Conservation (phyloP, 2,888 invertebrate genomes). For the Orthosia cruda region DNA sequence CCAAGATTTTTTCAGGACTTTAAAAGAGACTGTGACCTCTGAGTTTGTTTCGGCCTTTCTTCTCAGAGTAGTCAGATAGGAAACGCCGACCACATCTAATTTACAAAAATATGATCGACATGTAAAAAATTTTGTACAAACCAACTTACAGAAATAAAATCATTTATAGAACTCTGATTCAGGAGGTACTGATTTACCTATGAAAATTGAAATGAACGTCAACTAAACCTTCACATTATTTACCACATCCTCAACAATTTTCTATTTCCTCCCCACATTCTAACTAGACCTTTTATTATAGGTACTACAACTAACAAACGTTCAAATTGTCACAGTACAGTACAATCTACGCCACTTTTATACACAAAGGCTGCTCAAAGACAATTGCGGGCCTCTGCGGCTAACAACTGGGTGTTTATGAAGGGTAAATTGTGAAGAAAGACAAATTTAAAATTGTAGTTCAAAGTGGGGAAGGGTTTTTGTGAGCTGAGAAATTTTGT, state of each 20-base stretch:
- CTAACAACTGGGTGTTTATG: conserved; percentile 67
- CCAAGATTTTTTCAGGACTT: no score
- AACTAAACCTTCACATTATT: not conserved
- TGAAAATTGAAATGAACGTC: no score
- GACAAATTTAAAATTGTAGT: conserved; percentile 61
- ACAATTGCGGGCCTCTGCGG: conserved; percentile 62
- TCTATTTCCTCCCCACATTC: conserved; percentile 14
- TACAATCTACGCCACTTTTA: conserved; percentile 60
- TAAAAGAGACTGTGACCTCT: no score
- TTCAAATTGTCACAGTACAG: conserved; percentile 61
- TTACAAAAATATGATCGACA: no score
- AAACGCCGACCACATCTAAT: no score
- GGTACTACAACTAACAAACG: conserved; percentile 48
- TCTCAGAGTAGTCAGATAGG: no score
- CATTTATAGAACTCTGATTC: no score
- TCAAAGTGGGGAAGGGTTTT: conserved; percentile 45
- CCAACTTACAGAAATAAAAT: no score
- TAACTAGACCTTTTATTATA: conserved; percentile 24
- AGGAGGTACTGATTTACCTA: no score
- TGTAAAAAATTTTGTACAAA: no score
- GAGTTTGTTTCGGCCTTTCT: no score
- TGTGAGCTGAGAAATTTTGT: conserved; percentile 18
- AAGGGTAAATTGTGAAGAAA: conserved; percentile 67
- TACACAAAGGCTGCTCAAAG: conserved; percentile 65
- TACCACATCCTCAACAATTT: not conserved